Conservation (phyloP, 2,113 vertebrate genomes). For the Thomomys bottae region DNA sequence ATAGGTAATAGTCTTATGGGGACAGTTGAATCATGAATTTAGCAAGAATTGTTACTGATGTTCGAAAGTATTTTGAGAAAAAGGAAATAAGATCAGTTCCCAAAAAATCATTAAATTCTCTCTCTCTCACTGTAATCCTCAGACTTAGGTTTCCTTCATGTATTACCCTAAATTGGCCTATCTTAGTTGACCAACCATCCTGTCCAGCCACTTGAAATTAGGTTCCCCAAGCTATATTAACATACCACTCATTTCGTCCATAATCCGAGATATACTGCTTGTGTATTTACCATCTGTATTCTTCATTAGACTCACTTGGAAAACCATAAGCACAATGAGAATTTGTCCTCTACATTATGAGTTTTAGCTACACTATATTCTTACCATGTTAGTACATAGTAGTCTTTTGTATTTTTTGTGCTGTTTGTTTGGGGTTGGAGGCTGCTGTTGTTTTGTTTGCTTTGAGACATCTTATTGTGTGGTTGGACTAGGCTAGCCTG, state of each 20-base stretch:
- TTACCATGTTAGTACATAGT: not conserved
- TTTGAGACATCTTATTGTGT: too few relatives aligned
- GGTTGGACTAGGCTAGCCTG: too few relatives aligned
- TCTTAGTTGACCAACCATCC: not conserved
- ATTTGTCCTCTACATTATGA: not conserved
- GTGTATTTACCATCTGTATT: not conserved
- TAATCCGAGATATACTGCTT: not conserved
- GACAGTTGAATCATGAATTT: not conserved
- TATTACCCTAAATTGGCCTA: not conserved
- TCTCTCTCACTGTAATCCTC: not conserved
- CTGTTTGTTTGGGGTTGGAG: too few relatives aligned
- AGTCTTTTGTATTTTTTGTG: not conserved
- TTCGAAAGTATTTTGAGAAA: slow-evolving; percentile 23
- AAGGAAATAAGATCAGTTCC: not conserved
- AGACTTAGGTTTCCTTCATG: slow-evolving; percentile 26
- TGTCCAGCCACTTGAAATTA: not conserved
- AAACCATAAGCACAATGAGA: not conserved
- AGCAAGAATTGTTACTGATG: not conserved
- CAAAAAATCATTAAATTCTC: slow-evolving; percentile 15
- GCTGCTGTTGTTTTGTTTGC: too few relatives aligned
- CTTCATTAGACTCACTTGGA: not conserved
- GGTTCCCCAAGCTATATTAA: not conserved
- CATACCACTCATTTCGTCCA: not conserved
- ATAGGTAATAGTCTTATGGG: not conserved
- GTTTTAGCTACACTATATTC: not conserved